Evolutionary conservation across 2,888 invertebrate genomes (phyloP).

Genomic region (Gnatocerus cornutus): DNA sequence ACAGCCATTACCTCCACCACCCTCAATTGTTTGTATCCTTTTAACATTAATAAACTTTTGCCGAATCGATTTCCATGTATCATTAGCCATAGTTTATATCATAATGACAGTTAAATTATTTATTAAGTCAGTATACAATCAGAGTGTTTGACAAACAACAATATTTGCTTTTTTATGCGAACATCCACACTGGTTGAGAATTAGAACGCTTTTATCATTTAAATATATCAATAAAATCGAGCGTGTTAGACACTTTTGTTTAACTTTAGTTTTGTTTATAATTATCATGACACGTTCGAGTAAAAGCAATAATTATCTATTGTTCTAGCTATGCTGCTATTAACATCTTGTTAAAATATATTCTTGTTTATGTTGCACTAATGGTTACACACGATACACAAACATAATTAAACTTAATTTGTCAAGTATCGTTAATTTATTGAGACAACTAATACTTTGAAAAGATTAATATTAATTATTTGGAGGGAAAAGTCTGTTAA

Average conservation of each 20-base stretch:
- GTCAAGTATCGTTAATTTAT: slow-evolving; percentile 38
- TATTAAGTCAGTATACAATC: slow-evolving; percentile 62
- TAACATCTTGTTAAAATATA: slow-evolving; percentile 45
- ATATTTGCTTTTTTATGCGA: slow-evolving; percentile 66
- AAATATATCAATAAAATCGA: slow-evolving; percentile 45
- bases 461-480: not conserved
- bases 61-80: slow-evolving; percentile 29
- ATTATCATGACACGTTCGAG: slow-evolving; percentile 17
- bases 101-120: slow-evolving; percentile 60
- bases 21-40: not conserved
- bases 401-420: slow-evolving; percentile 46
- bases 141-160: slow-evolving; percentile 69
- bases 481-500: not conserved
- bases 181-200: slow-evolving; percentile 58
- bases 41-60: not conserved
- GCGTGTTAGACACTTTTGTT: slow-evolving; percentile 22
- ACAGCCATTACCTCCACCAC: too few relatives aligned
- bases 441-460: not conserved
- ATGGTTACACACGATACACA: slow-evolving; percentile 43
- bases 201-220: slow-evolving; percentile 54
- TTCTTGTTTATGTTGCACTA: slow-evolving; percentile 42
- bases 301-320: slow-evolving; percentile 41
- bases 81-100: slow-evolving; percentile 43
- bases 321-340: slow-evolving; percentile 36
- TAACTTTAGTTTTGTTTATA: slow-evolving; percentile 17